Percentiles rank a stretch among this genome's conserved stretches.
Conservation (phyloP, 2,797 vertebrate genomes). For the Oophaga sylvatica region DNA sequence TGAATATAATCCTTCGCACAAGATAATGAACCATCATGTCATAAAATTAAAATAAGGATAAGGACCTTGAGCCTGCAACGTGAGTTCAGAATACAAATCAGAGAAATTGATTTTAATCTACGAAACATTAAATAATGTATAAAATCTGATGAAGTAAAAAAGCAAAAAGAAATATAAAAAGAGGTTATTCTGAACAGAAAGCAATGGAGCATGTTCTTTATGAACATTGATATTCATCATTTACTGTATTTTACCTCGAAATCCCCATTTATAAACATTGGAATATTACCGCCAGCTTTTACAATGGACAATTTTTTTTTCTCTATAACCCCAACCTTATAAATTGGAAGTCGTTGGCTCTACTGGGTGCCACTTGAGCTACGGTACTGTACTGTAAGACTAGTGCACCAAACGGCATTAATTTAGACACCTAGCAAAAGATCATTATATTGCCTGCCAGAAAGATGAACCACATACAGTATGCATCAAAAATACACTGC, state of each 20-base stretch:
- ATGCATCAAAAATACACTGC: no score
- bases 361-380: no score
- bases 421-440: no score
- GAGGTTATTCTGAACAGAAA: not conserved
- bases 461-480: no score
- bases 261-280: not conserved
- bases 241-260: not conserved
- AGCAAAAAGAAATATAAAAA: no score
- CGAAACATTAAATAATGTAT: not conserved
- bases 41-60: slow-evolving; percentile 7
- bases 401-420: no score
- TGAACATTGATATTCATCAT: not conserved
- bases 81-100: not conserved
- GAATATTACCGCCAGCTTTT: not conserved
- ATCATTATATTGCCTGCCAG: no score
- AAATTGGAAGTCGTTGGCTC: no score
- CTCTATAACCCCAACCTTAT: not conserved
- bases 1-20: not conserved
- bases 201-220: not conserved
- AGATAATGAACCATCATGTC: slow-evolving; percentile 32
- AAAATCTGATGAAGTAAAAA: not conserved
- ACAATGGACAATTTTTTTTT: not conserved
- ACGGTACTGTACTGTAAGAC: no score
- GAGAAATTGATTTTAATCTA: slow-evolving; percentile 3
- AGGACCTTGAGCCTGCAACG: not conserved